A percentile compares a stretch with the other conserved stretches of the same genome.
Evolutionary conservation across 1,140 invertebrate genomes (phyloP).

Genomic region (Apis cerana): DNA sequence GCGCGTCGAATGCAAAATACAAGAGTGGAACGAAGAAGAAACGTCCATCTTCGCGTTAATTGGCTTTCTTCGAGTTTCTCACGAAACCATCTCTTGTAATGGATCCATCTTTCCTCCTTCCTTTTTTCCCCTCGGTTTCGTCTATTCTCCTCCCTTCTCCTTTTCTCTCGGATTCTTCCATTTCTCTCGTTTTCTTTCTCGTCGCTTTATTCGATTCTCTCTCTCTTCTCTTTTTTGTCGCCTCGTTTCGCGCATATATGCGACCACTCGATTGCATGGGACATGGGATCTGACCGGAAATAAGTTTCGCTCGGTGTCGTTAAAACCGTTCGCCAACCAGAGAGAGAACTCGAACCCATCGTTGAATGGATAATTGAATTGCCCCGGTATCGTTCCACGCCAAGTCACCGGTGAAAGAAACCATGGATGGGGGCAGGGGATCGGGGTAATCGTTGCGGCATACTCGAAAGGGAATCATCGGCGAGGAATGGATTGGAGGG

Average conservation of each 20-base stretch:
- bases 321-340: background rate
- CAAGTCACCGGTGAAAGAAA: conserved; percentile 1
- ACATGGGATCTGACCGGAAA: background rate
- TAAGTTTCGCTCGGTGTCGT: conserved; percentile 2
- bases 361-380: conserved; percentile 31
- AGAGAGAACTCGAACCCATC: background rate
- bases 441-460: background rate
- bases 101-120: background rate
- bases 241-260: no score
- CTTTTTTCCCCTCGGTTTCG: background rate
- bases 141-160: background rate
- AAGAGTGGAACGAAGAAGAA: background rate
- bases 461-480: background rate
- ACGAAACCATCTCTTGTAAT: background rate
- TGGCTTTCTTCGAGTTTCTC: conserved; percentile 17
- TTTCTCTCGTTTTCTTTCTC: background rate
- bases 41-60: conserved; percentile 29
- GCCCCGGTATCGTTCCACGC: background rate
- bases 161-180: background rate
- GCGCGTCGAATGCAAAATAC: conserved; percentile 36
- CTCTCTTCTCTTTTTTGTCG: background rate
- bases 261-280: background rate
- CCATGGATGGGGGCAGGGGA: background rate
- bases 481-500: no score
- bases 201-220: background rate